Evolutionary conservation across 2,797 vertebrate species (phyloP).

Genomic region (Trachurus trachurus): DNA sequence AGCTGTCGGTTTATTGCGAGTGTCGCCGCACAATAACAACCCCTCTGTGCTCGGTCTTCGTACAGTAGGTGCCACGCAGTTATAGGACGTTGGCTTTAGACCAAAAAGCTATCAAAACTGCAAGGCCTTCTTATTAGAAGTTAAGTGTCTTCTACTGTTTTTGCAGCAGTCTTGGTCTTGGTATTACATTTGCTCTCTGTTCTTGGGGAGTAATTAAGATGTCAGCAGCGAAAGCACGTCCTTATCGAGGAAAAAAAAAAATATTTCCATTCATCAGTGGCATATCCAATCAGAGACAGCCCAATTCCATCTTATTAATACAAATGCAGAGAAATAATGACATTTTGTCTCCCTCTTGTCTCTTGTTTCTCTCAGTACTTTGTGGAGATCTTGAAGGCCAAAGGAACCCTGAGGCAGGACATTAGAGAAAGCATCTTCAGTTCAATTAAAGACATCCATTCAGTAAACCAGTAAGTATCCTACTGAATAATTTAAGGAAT

Average conservation of each 20-base stretch:
- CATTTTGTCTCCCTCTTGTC: slow-evolving; percentile 22
- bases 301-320: slow-evolving; percentile 56
- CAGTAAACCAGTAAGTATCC: slow-evolving; percentile 93
- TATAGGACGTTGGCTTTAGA: slow-evolving; percentile 13
- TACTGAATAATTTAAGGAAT: slow-evolving; percentile 88
- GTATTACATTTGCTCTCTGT: slow-evolving; percentile 15
- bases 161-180: slow-evolving; percentile 24
- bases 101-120: neutral
- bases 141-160: slow-evolving; percentile 34
- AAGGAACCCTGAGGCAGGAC: slow-evolving; percentile 89
- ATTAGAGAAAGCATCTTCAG: slow-evolving; percentile 91
- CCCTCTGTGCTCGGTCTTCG: slow-evolving; percentile 19
- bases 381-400: slow-evolving; percentile 93
- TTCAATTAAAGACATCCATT: slow-evolving; percentile 91
- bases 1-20: slow-evolving; percentile 68
- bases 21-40: slow-evolving; percentile 22
- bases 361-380: slow-evolving; percentile 88
- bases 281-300: slow-evolving; percentile 53
- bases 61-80: slow-evolving; percentile 4
- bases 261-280: slow-evolving; percentile 45
- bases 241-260: neutral
- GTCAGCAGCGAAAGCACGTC: slow-evolving; percentile 62
- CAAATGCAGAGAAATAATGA: slow-evolving; percentile 9
- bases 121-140: slow-evolving; percentile 25
- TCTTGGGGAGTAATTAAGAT: slow-evolving; percentile 66